phyloP scores from a whole-genome alignment of 2,113 vertebrate genomes.

The Polypterus bichir region DNA sequence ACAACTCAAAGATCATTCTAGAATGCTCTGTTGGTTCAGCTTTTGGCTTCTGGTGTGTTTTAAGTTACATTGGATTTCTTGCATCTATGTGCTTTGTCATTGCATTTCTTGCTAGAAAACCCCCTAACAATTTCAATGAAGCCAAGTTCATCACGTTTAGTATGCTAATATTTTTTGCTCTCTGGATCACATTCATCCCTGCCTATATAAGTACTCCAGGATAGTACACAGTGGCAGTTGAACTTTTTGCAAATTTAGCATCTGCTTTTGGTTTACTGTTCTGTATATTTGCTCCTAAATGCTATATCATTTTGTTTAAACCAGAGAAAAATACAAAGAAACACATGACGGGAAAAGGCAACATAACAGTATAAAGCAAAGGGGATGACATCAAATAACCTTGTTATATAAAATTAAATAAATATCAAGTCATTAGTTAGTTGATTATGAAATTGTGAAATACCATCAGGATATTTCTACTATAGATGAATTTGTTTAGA shows the following conservation, averaged over 20 bases:
- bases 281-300: constrained; percentile 35
- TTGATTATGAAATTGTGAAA: background rate
- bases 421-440: background rate
- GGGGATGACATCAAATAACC: background rate
- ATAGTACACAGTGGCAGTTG: constrained; percentile 35
- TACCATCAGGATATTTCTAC: background rate
- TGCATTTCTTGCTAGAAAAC: constrained; percentile 26
- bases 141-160: constrained; percentile 25
- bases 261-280: constrained; percentile 32
- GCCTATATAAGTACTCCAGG: constrained; percentile 33
- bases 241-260: constrained; percentile 35
- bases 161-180: constrained; percentile 37
- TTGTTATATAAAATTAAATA: background rate
- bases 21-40: constrained; percentile 10
- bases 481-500: background rate
- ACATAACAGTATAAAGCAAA: background rate
- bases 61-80: constrained; percentile 26
- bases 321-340: constrained; percentile 33
- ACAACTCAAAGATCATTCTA: constrained; percentile 24
- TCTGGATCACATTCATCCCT: constrained; percentile 37
- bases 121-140: constrained; percentile 44
- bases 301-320: constrained; percentile 29
- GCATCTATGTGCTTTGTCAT: constrained; percentile 29
- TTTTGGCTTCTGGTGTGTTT: constrained; percentile 12
- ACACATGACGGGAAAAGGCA: constrained; percentile 27